These are phyloP conservation scores for Microctonus aethiopoides DNA, from an alignment of 2,888 invertebrate genomes.

Conservation along the genomic window DNA sequence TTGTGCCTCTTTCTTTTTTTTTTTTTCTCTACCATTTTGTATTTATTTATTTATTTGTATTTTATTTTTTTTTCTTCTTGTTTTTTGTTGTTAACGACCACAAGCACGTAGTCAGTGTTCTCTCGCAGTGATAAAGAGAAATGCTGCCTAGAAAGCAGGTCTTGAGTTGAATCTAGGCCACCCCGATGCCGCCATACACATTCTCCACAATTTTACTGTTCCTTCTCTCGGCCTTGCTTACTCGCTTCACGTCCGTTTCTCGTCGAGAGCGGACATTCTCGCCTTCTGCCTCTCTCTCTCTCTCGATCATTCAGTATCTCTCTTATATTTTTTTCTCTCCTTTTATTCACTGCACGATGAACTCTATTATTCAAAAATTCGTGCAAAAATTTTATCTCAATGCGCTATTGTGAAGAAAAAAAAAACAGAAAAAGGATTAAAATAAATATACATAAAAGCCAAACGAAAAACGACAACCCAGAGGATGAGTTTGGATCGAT, in stretches of 20 bases:
- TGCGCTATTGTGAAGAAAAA: neutral
- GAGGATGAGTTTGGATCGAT: no score
- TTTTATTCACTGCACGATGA: constrained; percentile 5
- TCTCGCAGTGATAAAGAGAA: constrained; percentile 66
- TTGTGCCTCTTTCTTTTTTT: neutral
- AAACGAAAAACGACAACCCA: neutral
- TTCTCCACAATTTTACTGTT: constrained; percentile 65
- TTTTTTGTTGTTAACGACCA: constrained; percentile 20
- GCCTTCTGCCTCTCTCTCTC: constrained; percentile 2
- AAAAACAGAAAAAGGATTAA: neutral
- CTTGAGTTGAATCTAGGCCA: constrained; percentile 66
- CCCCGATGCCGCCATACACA: constrained; percentile 59
- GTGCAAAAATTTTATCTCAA: constrained; percentile 19
- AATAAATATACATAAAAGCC: no score
- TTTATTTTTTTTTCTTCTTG: constrained; percentile 8
- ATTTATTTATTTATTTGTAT: neutral
- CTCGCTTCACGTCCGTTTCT: constrained; percentile 36
- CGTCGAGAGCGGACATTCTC: constrained; percentile 38
- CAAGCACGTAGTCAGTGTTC: constrained; percentile 33
- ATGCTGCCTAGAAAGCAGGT: constrained; percentile 68
- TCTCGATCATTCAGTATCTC: no score
- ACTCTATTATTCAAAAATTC: neutral
- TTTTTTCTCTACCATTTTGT: neutral
- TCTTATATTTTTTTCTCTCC: constrained; percentile 25
- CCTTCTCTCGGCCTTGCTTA: constrained; percentile 57